A percentile compares a stretch with the other conserved stretches of the same genome.
phyloP scores from a whole-genome alignment of 2,113 vertebrate genomes.

The Erythrocercus mccallii region DNA sequence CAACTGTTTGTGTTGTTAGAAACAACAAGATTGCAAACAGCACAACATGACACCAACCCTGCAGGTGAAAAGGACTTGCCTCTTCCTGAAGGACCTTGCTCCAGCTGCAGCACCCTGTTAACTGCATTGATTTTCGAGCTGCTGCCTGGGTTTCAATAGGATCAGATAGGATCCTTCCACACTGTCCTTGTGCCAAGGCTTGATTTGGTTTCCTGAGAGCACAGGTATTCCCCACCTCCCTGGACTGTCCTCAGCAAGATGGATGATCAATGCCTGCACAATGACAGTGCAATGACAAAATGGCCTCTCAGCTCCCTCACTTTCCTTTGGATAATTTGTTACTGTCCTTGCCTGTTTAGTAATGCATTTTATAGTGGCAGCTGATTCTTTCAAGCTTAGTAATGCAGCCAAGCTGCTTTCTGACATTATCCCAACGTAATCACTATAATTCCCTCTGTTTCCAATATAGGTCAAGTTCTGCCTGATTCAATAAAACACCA shows the following conservation, averaged over 20 bases:
- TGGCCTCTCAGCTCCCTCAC: neutral
- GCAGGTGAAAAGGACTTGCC: neutral
- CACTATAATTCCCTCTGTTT: constrained; percentile 39
- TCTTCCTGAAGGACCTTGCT: neutral
- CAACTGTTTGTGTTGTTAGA: neutral
- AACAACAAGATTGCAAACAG: neutral
- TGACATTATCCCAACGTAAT: constrained; percentile 50
- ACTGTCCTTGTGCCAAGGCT: neutral
- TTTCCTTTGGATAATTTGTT: neutral
- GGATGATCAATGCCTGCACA: neutral
- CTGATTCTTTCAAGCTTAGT: constrained; percentile 31
- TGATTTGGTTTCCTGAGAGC: neutral
- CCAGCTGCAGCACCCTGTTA: neutral
- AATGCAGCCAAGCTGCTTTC: constrained; percentile 7
- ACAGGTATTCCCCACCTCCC: neutral
- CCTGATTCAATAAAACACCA: constrained; percentile 37
- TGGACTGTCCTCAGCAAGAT: neutral
- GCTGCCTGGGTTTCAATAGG: neutral
- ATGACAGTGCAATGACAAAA: neutral
- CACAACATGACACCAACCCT: fast-evolving
- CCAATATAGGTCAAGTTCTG: constrained; percentile 18
- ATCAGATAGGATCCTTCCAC: neutral
- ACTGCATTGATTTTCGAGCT: neutral
- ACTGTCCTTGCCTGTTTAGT: neutral
- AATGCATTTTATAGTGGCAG: neutral